Evolutionary conservation across 1,140 invertebrate genomes (phyloP), one percentile per base, ranked within the genome.

Genomic region (Drosophila leontia): DNA sequence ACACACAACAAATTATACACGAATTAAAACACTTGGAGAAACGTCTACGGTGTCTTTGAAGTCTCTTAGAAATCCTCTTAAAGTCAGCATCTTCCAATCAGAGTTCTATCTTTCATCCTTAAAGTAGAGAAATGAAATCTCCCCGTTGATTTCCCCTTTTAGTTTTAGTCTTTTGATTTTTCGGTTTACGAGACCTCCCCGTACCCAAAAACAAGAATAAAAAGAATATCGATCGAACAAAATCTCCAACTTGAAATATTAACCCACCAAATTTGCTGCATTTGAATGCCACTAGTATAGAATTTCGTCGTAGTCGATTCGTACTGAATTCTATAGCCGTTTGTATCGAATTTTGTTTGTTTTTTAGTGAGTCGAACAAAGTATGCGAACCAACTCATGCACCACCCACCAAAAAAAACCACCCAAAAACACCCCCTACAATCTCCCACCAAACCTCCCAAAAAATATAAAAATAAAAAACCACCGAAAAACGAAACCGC

Each of bases 271-370:
- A 80, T 81, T 75, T 84, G 80, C 77, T 88, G 81, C 81, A 88
- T 90, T 84, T 81, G 69, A 78, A 84, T 90, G 84, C 78, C 70
- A 45, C 75, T 79, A 82, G 70, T 62, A 82, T 84, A 84, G 81
- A 88, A 90, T 88, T 74, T 81, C 39, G 70, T 78, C 42, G 65
- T 90, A 84, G 80, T 74, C 74, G 70, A 71, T 77, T 81, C 63
- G 69, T 79, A 84, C 78, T 70, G 59, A 90, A 75, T 88, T 88
- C 84, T 88, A 80, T 83, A 84, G 87, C 78, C 78, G 81, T 88
- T 91, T 91, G 86, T 87, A 78, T 92, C 91, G 81, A 92, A 91
- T 92, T 92, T 92, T 85, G 86, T 92, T 92, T 91, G 91, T 92
- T 92, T 92, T 91, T 92, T 91, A 88, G 91, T 91, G 75, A 82